Percentiles rank a stretch among this genome's conserved stretches.
Evolutionary conservation across 1,140 invertebrate species (phyloP).

Genomic region (Hyles euphorbiae): DNA sequence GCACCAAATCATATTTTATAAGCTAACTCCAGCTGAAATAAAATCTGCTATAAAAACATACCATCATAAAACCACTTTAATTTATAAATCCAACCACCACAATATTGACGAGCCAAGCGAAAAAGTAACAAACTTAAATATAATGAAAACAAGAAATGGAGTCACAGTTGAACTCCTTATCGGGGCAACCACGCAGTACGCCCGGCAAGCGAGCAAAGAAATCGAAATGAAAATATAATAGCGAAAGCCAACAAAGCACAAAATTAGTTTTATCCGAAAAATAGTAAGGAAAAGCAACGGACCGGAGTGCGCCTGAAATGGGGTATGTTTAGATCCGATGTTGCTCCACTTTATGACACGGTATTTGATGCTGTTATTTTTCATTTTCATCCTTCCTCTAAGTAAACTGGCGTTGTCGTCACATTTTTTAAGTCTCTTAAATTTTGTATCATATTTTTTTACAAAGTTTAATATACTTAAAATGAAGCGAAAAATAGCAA

Average conservation of each 20-base stretch:
- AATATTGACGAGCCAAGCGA: too few relatives aligned
- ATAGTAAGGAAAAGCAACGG: constrained; percentile 39
- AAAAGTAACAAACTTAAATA: constrained; percentile 11
- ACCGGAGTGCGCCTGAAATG: constrained; percentile 37
- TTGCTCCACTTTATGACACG: constrained; percentile 11
- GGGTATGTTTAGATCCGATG: constrained; percentile 9
- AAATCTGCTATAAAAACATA: too few relatives aligned
- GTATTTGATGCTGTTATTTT: constrained; percentile 14
- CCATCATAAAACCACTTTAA: too few relatives aligned
- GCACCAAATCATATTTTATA: too few relatives aligned
- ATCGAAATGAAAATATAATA: constrained; percentile 52
- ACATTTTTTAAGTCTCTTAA: too few relatives aligned
- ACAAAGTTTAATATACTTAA: too few relatives aligned
- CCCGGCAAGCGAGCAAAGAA: constrained; percentile 14
- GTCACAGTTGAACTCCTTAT: constrained; percentile 27
- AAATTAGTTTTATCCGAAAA: constrained; percentile 61
- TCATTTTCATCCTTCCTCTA: too few relatives aligned
- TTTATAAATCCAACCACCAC: too few relatives aligned
- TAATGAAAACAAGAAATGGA: constrained; percentile 17
- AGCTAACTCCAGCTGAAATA: too few relatives aligned
- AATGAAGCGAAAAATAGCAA: too few relatives aligned
- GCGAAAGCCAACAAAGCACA: constrained; percentile 58
- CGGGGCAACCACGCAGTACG: constrained; percentile 26
- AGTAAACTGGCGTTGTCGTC: too few relatives aligned
- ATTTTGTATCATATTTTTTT: too few relatives aligned